Conservation (phyloP, 2,888 invertebrate genomes). For the Oithona nana region DNA sequence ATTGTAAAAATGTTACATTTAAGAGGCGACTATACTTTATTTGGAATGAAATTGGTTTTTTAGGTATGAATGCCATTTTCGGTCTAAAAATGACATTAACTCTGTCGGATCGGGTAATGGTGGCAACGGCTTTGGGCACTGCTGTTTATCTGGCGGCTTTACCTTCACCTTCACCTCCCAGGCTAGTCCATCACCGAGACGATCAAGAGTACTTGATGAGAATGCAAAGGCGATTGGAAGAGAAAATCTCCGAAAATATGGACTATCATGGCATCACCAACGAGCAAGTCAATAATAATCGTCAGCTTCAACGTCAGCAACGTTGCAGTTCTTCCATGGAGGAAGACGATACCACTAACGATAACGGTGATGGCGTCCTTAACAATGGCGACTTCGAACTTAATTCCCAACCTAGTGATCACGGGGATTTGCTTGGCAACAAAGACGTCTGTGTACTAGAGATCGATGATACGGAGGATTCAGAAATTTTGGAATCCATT, state of each 20-base stretch:
- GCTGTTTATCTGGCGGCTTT: slow-evolving; percentile 57
- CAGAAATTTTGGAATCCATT: slow-evolving; percentile 49
- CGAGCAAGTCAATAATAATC: slow-evolving; percentile 39
- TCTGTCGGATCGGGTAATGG: slow-evolving; percentile 67
- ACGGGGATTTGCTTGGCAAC: slow-evolving; percentile 49
- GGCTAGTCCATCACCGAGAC: slow-evolving; percentile 33
- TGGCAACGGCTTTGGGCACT: slow-evolving; percentile 72
- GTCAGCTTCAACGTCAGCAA: too few species aligned
- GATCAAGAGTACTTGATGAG: slow-evolving; percentile 40
- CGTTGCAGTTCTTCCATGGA: too few species aligned
- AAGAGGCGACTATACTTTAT: too few species aligned
- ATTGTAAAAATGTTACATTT: too few species aligned
- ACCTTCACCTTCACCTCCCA: slow-evolving; percentile 52
- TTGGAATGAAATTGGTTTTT: too few species aligned
- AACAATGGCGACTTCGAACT: too few species aligned
- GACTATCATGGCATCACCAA: slow-evolving; percentile 40
- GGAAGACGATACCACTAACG: too few species aligned
- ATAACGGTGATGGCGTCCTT: too few species aligned
- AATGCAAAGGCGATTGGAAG: slow-evolving; percentile 46
- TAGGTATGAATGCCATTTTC: slow-evolving; percentile 84
- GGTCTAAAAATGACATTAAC: slow-evolving; percentile 55
- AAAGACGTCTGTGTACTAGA: slow-evolving; percentile 61
- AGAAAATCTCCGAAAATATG: slow-evolving; percentile 48
- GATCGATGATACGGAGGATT: slow-evolving; percentile 64
- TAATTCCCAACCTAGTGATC: too few species aligned